Evolutionary conservation across 2,113 vertebrate genomes (phyloP), one percentile per base, ranked within the genome.

Genomic region (Cyphomyrus discorhynchus): DNA sequence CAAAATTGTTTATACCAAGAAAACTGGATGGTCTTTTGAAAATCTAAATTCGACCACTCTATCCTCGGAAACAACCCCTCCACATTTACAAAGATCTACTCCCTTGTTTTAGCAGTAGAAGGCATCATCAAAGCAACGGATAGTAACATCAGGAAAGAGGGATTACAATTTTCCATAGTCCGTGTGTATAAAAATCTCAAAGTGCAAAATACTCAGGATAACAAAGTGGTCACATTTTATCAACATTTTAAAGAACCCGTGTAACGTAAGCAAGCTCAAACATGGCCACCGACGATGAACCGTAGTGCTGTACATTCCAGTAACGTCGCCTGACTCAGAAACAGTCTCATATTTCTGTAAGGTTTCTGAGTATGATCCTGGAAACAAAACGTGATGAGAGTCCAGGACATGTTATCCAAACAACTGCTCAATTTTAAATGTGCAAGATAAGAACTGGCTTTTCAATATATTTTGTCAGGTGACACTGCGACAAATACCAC

Each of bases 21-120:
- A 35, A 52, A 87, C 45, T 35, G 35, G 9, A 53, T 11, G 9
- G 47, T 86, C 46, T 31, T 80, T 80, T 80, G 42, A 7, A 86
- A 86, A 86, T 50, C n/a, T 86, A 86, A 86, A 86, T 24, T 86
- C n/a, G 11, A 50, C 50, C 31, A 35, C 11, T 87, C 11, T 56
- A 56, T 15, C 52, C 74, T 88, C 66, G 24, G 31, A 90, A 77
- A 10, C 42, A 62, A 89, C 82, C 46, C 49, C 62, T 62, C 17
- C 52, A 46, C 84, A 53, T 24, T 91, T 88, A 89, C 89, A 92
- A 91, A 91, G 85, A 74, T 27, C 42, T 86, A 35, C 35, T 52
- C 21, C 42, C 10, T 24, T n/a, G 19, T 46, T 21, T 84, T 84
- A 11, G 39, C 82, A 84, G 80, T 46, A 84, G 42, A 84, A 87